Conservation (phyloP, 2,888 invertebrate genomes). For the Drosophila pullipes region DNA sequence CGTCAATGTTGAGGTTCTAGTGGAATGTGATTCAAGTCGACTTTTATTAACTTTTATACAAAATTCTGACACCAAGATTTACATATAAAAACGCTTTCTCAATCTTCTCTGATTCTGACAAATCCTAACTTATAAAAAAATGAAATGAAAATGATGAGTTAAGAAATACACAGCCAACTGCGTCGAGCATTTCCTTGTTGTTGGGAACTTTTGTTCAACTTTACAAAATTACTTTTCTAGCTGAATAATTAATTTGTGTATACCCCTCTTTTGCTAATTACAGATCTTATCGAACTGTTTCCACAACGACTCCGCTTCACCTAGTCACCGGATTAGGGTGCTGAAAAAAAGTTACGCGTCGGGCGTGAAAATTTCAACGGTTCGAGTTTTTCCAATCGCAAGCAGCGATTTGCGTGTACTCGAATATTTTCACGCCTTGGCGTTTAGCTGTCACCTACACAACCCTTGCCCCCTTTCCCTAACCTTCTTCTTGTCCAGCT, state of each 20-base stretch:
- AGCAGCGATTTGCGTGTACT: slow-evolving; percentile 18
- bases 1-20: neutral
- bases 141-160: neutral
- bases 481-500: neutral
- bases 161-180: neutral
- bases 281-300: slow-evolving; percentile 18
- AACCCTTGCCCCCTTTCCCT: too few relatives aligned
- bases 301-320: slow-evolving; percentile 12
- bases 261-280: slow-evolving; percentile 23
- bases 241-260: neutral
- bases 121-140: neutral
- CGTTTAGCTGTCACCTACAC: neutral
- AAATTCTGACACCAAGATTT: slow-evolving; percentile 1
- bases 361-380: slow-evolving; percentile 58
- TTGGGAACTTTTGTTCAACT: neutral
- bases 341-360: slow-evolving; percentile 25
- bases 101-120: neutral
- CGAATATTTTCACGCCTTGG: slow-evolving; percentile 41
- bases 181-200: neutral
- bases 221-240: neutral
- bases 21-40: neutral
- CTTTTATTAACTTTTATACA: neutral
- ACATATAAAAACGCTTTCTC: neutral
- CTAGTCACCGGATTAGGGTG: slow-evolving; percentile 24
- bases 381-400: slow-evolving; percentile 30